phyloP scores from a whole-genome alignment of 1,140 invertebrate species.

The Platorchestia sp. region DNA sequence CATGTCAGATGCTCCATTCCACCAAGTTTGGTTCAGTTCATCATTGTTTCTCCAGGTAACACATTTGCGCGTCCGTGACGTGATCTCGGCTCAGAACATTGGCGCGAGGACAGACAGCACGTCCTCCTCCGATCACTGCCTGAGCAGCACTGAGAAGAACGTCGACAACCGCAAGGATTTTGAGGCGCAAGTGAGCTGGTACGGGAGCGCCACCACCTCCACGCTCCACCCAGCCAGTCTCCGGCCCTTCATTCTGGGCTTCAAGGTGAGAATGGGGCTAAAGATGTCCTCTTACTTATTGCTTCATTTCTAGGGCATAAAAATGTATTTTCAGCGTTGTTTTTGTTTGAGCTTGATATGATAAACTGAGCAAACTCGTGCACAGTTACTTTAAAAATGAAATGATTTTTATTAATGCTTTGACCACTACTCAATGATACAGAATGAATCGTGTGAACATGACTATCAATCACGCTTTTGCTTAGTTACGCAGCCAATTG shows the following conservation, averaged over 20 bases:
- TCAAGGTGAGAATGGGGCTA: constrained; percentile 31
- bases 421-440: too few species aligned
- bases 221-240: constrained; percentile 70
- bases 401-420: too few species aligned
- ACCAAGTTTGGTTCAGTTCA: background rate
- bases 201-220: constrained; percentile 37
- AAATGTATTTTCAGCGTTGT: too few species aligned
- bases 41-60: constrained; percentile 57
- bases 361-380: too few species aligned
- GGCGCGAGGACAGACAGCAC: background rate
- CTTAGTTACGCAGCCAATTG: too few species aligned
- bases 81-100: constrained; percentile 40
- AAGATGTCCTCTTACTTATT: too few species aligned
- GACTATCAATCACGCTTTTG: too few species aligned
- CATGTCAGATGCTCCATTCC: background rate
- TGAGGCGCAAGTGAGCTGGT: constrained; percentile 46
- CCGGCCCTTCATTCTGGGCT: constrained; percentile 27
- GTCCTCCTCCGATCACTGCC: background rate
- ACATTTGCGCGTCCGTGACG: constrained; percentile 54
- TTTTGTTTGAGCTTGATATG: too few species aligned
- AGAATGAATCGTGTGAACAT: too few species aligned
- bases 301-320: too few species aligned
- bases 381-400: too few species aligned
- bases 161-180: background rate
- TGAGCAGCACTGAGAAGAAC: background rate